A percentile compares a stretch with the other conserved stretches of the same genome.
phyloP scores from a whole-genome alignment of 1,140 invertebrate genomes.

The Latrodectus geometricus region DNA sequence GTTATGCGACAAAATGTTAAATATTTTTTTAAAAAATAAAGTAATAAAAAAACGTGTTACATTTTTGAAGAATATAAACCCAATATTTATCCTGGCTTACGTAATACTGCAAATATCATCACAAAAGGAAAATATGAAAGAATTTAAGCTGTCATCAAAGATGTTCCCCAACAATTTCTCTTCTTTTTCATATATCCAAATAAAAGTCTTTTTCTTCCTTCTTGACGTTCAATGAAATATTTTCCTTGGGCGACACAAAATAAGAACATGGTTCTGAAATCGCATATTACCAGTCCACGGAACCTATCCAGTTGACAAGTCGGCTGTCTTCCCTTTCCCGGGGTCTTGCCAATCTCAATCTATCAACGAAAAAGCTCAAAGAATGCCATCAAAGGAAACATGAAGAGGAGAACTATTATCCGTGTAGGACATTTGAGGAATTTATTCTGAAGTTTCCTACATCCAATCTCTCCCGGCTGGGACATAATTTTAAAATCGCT shows the following conservation, averaged over 20 bases:
- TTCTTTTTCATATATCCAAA: background rate
- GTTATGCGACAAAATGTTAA: too few species aligned
- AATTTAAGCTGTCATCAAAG: background rate
- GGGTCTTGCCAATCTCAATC: slow-evolving; percentile 51
- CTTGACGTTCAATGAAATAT: slow-evolving; percentile 33
- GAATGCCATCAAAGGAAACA: background rate
- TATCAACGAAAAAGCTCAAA: slow-evolving; percentile 31
- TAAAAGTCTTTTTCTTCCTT: slow-evolving; percentile 9
- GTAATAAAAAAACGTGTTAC: too few species aligned
- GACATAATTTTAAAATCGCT: too few species aligned
- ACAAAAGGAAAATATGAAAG: background rate
- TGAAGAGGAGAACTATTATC: background rate
- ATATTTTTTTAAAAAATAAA: too few species aligned
- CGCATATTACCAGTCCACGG: slow-evolving; percentile 34
- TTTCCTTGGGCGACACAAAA: slow-evolving; percentile 21
- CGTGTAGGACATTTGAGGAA: background rate
- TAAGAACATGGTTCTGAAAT: slow-evolving; percentile 8
- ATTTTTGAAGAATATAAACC: too few species aligned
- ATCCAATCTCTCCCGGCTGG: too few species aligned
- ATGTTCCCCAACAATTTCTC: background rate
- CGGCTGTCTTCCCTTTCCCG: slow-evolving; percentile 35
- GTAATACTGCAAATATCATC: too few species aligned
- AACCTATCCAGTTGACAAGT: slow-evolving; percentile 41
- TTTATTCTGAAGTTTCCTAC: background rate
- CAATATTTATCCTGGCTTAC: too few species aligned